These are phyloP conservation scores for Dromococcyx pavoninus DNA, from an alignment of 2,797 vertebrate species.

Conservation along the genomic window DNA sequence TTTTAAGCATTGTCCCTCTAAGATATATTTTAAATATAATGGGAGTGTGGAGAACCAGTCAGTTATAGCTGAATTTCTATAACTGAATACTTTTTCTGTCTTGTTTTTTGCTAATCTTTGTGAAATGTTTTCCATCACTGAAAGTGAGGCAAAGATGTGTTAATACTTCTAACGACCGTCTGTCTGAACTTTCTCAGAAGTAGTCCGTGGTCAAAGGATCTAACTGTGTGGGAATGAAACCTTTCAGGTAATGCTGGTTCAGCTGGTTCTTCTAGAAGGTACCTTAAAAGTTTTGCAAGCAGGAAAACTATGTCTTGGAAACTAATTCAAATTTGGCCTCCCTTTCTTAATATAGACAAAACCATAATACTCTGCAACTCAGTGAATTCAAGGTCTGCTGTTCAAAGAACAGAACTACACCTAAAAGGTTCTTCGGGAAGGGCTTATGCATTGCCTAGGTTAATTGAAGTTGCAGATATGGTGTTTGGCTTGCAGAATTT, in stretches of 20 bases:
- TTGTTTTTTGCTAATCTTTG: background rate
- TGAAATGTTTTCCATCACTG: background rate
- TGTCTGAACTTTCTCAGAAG: background rate
- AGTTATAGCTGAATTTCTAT: background rate
- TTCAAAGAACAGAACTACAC: background rate
- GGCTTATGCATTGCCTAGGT: background rate
- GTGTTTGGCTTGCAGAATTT: background rate
- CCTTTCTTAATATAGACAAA: background rate
- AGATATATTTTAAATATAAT: background rate
- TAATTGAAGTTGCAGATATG: background rate
- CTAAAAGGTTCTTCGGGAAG: background rate
- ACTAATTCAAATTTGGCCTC: background rate
- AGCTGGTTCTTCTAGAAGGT: constrained; percentile 3
- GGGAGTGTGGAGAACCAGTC: background rate
- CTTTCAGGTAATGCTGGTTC: constrained; percentile 36
- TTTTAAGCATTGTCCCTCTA: background rate
- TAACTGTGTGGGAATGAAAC: constrained; percentile 3
- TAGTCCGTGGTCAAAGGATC: background rate
- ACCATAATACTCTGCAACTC: background rate
- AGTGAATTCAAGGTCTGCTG: background rate
- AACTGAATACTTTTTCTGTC: background rate
- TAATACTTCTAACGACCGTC: background rate
- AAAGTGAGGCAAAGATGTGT: background rate
- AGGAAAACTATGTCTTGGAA: background rate
- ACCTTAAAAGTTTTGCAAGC: constrained; percentile 19